phyloP scores from a whole-genome alignment of 37 sponge, comb jelly and placozoan species.

The Amphimedon queenslandica region DNA sequence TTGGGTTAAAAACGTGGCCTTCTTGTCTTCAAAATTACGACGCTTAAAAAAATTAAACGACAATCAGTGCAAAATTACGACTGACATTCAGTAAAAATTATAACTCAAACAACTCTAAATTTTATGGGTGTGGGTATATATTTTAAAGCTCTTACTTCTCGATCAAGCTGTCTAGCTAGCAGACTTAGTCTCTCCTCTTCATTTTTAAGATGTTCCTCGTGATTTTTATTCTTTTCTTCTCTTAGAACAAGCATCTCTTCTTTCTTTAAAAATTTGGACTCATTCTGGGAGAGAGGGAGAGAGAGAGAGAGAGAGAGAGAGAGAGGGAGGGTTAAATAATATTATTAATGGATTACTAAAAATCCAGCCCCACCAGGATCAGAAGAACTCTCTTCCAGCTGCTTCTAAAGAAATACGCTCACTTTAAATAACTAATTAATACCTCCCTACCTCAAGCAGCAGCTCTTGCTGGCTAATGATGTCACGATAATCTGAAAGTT shows the following conservation, averaged over 20 bases:
- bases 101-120: no score
- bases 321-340: not conserved
- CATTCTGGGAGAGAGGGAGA: not conserved
- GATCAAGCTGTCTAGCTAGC: slow-evolving; percentile 5
- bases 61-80: no score
- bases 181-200: slow-evolving; percentile 1
- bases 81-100: no score
- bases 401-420: no score
- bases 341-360: not conserved
- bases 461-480: slow-evolving; percentile 36
- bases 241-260: not conserved
- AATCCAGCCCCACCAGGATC: no score
- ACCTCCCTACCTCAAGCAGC: slow-evolving; percentile 6
- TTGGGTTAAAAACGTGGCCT: slow-evolving; percentile 29
- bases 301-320: no score
- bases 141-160: no score
- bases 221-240: not conserved
- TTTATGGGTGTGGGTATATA: no score
- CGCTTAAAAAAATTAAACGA: no score
- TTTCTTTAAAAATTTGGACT: not conserved
- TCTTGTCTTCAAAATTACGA: slow-evolving; percentile 34
- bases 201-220: not conserved
- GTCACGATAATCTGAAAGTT: slow-evolving; percentile 26
- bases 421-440: no score
- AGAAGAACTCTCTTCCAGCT: no score